Percentiles rank a stretch among this genome's conserved stretches.
These are phyloP conservation scores for Athetis lepigone DNA, from an alignment of 2,888 invertebrate genomes.

Conservation along the genomic window DNA sequence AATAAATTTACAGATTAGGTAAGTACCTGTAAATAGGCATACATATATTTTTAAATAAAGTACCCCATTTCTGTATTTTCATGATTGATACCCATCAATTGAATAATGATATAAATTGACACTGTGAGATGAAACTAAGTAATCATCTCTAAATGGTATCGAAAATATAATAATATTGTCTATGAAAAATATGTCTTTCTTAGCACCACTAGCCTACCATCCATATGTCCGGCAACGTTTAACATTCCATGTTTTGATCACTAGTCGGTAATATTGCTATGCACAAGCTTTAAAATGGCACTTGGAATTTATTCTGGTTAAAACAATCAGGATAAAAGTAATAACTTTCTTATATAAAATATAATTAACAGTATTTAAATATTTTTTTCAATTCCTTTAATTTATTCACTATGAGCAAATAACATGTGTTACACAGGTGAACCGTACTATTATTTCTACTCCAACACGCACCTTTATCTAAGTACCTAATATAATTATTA, in stretches of 20 bases:
- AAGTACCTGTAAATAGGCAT: constrained; percentile 52
- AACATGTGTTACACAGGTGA: constrained; percentile 38
- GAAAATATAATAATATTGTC: constrained; percentile 84
- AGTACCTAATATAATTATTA: constrained; percentile 42
- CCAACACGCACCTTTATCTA: constrained; percentile 51
- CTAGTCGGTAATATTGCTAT: constrained; percentile 52
- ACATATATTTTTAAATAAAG: constrained; percentile 62
- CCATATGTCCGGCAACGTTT: constrained; percentile 47
- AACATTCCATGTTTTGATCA: constrained; percentile 56
- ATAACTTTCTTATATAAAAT: constrained; percentile 30
- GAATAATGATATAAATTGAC: constrained; percentile 84
- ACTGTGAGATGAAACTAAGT: constrained; percentile 68
- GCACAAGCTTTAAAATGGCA: constrained; percentile 44
- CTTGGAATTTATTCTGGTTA: constrained; percentile 32
- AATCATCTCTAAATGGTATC: constrained; percentile 83
- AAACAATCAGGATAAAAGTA: constrained; percentile 41
- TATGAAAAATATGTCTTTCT: constrained; percentile 85
- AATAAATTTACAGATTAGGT: constrained; percentile 62
- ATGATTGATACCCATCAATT: constrained; percentile 63
- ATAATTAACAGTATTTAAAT: constrained; percentile 26
- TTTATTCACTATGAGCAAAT: constrained; percentile 60
- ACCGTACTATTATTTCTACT: constrained; percentile 49
- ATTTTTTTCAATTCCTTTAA: constrained; percentile 64
- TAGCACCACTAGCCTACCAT: constrained; percentile 85
- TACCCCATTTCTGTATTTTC: constrained; percentile 38